Base-by-base conservation (phyloP, 1,140 invertebrate genomes). In the Drosophila elegans region DNA sequence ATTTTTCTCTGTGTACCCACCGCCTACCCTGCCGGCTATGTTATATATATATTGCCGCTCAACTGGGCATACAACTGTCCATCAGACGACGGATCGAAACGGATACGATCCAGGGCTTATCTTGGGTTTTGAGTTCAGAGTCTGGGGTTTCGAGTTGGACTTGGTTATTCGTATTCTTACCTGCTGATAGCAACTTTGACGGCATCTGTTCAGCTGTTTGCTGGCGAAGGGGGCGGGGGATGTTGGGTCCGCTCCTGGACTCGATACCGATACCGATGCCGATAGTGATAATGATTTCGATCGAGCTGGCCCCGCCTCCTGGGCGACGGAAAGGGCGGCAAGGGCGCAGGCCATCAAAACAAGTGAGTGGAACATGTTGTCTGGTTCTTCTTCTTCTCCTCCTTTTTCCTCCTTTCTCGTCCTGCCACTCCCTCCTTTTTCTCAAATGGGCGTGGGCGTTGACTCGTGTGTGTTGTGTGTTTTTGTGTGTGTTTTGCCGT, bases 171-270 rank as follows among this genome's bases (percentile, higher is more conserved):
- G 25, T 21, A n/a, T 29, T 29, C 83, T 82, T 88, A 88, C 83
- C 83, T 88, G 84, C 80, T 83, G 83, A 89, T 88, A 77, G 72
- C 83, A 88, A 62, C 83, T 88, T 83, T 83, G 83, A 69, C 76
- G 84, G 84, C 83, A 88, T 88, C 84, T 88, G 72, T 51, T 83
- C 49, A 88, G 54, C 67, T 86, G 83, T 52, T 86, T 86, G 79
- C 61, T 16, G 64, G 21, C 27, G 32, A 67, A 34, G 34, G 68
- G 45, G 4, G 52, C 38, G 36, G 49, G 44, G 32, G 53, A 39
- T 27, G 52, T 59, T 11, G 48, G 29, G 11, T 36, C 69, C 36
- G 74, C 29, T 61, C 38, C 68, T 49, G 44, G 13, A 53, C 42
- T 36, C 48, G 61, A 56, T 44, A 60, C 56, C 16, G 45, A 32